Base-by-base conservation (phyloP, 2,113 vertebrate genomes). In the Crotalus helleri region DNA sequence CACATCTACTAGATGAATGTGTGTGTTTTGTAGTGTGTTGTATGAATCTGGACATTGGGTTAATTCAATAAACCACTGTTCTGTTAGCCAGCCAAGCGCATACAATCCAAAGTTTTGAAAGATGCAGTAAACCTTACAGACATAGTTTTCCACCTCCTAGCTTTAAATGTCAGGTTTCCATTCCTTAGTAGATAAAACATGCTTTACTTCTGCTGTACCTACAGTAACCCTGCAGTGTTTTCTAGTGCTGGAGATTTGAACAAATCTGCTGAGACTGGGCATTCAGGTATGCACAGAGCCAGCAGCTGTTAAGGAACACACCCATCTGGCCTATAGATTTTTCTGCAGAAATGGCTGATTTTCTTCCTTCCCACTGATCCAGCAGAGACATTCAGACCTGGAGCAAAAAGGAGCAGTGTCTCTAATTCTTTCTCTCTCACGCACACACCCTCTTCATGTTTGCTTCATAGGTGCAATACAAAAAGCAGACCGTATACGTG, bases 261-360 rank as follows among this genome's bases (percentile, higher is more conserved):
- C 94, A 94, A 92, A 95, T 95, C 94, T 93, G 90, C 87, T 51
- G 90, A 12, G 23, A 88, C 88, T 92, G 57, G 10, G 44, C 81
- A 94, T 94, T 96, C 90, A 95, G 89, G 90, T 94, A 90, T 81
- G 87, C 13, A 81, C 92, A 90, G 95, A 95, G n/a, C 90, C 92
- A 93, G 93, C 87, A 94, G 93, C 6, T 90, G 93, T 39, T 94
- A 94, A 88, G 92, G 95, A 97, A 93, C 21, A 89, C 89, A 87
- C 92, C 74, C 92, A 95, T 92, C 49, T 95, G 91, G 92, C 94
- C 17, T 93, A 64, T 44, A 91, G 92, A 15, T 95, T 90, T 94
- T 89, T 89, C 58, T n/a, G 87, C 23, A 92, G 89, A 94, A 93
- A 12, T 92, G 92, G 90, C 88, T 92, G 92, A 95, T 92, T 85